These are phyloP conservation scores for Buceros bicornis DNA, from an alignment of 2,797 vertebrate genomes.

Conservation along the genomic window DNA sequence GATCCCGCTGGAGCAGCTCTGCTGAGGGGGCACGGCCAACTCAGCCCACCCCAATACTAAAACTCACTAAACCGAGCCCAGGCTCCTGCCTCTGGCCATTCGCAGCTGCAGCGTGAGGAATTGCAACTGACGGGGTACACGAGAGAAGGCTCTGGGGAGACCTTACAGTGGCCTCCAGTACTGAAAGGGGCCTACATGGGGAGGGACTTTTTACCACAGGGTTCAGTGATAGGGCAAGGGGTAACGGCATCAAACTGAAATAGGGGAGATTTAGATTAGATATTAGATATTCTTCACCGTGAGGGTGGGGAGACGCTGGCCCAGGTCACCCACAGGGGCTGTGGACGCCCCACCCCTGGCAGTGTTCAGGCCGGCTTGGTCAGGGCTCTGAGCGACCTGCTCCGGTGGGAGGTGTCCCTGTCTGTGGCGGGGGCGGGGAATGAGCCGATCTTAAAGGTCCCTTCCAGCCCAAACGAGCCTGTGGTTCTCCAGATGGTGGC, in stretches of 20 bases:
- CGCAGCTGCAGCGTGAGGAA: background rate
- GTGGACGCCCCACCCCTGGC: background rate
- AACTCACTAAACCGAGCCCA: slow-evolving; percentile 64
- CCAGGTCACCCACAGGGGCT: background rate
- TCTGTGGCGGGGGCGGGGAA: background rate
- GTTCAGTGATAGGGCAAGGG: background rate
- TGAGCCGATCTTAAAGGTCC: background rate
- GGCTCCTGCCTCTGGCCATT: background rate
- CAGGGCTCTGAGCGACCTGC: background rate
- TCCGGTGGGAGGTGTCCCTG: background rate
- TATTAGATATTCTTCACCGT: background rate
- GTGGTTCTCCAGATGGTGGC: background rate
- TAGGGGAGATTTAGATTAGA: background rate
- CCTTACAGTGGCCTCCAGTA: background rate
- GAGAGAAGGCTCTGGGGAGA: background rate
- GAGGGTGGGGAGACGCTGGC: background rate
- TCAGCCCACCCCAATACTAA: slow-evolving; percentile 50
- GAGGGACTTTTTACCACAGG: background rate
- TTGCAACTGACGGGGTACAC: background rate
- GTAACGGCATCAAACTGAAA: background rate
- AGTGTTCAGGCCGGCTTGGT: background rate
- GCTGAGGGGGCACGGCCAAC: background rate
- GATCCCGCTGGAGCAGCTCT: background rate
- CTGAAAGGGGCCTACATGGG: background rate
- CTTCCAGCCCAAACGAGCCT: background rate